phyloP scores from a whole-genome alignment of 1,140 invertebrate genomes.

The Teleopsis dalmanni region DNA sequence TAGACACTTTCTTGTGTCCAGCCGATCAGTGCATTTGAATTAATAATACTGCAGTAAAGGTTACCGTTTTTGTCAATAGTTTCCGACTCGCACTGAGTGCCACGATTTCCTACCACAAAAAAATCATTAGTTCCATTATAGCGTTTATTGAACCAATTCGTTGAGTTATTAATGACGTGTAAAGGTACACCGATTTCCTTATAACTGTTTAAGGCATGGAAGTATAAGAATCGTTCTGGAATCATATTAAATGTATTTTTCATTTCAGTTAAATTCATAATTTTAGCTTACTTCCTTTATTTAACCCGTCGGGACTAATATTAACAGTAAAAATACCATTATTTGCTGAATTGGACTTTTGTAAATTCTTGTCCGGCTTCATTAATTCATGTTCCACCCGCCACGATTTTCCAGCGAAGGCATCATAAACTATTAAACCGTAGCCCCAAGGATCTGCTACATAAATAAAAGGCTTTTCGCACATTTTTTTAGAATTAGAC shows the following conservation, averaged over 20 bases:
- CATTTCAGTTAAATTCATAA: neutral
- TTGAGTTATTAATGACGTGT: slow-evolving; percentile 54
- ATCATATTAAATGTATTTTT: neutral
- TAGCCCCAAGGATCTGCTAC: slow-evolving; percentile 67
- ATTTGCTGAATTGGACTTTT: slow-evolving; percentile 56
- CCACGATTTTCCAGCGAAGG: slow-evolving; percentile 53
- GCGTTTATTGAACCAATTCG: slow-evolving; percentile 41
- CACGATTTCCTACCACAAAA: slow-evolving; percentile 25
- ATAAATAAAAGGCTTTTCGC: slow-evolving; percentile 61
- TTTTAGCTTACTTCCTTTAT: neutral
- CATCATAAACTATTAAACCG: slow-evolving; percentile 63
- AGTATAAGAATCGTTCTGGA: slow-evolving; percentile 56
- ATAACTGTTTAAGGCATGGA: slow-evolving; percentile 65
- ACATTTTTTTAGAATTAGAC: slow-evolving; percentile 39
- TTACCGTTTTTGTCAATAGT: slow-evolving; percentile 53
- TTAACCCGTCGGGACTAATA: slow-evolving; percentile 48
- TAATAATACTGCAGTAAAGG: slow-evolving; percentile 41
- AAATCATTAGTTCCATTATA: slow-evolving; percentile 12
- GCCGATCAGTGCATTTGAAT: slow-evolving; percentile 13
- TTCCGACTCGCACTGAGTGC: slow-evolving; percentile 47
- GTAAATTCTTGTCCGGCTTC: slow-evolving; percentile 57
- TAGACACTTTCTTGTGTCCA: slow-evolving; percentile 9
- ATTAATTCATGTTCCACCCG: slow-evolving; percentile 59
- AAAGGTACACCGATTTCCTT: slow-evolving; percentile 62
- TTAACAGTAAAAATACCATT: slow-evolving; percentile 62